Percentiles rank a stretch among this genome's conserved stretches.
These are phyloP conservation scores for Rhogogaster chlorosoma DNA, from an alignment of 2,888 invertebrate genomes.

Conservation along the genomic window DNA sequence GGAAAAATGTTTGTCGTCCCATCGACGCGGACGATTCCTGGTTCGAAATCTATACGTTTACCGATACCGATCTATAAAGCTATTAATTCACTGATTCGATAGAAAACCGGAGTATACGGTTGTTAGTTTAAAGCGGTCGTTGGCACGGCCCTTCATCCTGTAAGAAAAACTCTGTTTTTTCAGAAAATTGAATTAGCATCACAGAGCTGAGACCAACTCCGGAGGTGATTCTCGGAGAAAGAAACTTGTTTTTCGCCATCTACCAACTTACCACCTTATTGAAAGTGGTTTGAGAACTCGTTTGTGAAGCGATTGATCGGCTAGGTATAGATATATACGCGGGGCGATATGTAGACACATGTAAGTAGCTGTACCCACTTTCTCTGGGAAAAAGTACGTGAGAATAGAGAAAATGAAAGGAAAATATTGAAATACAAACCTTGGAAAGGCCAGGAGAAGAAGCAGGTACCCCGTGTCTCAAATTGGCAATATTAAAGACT, in stretches of 20 bases:
- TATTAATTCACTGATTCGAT: neutral
- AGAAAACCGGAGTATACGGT: neutral
- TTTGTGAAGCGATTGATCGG: neutral
- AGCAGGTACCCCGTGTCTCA: neutral
- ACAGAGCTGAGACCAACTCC: neutral
- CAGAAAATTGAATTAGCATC: constrained; percentile 29
- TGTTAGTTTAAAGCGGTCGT: neutral
- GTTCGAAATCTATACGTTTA: neutral
- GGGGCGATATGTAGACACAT: neutral
- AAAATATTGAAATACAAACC: constrained; percentile 18
- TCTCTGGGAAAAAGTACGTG: constrained; percentile 5
- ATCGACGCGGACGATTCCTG: neutral
- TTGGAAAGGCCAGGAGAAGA: constrained; percentile 10
- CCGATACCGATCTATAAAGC: neutral
- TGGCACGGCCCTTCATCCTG: neutral
- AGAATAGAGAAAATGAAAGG: neutral
- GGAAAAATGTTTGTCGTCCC: neutral
- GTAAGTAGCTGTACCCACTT: neutral
- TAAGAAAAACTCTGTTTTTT: neutral
- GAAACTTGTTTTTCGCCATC: neutral
- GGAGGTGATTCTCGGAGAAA: constrained; percentile 5
- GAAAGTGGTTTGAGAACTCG: constrained; percentile 2
- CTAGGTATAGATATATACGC: neutral
- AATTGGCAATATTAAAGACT: neutral
- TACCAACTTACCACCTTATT: neutral